Percentiles rank a stretch among this genome's conserved stretches.
These are phyloP conservation scores for Myodes glareolus DNA, from an alignment of 2,113 vertebrate species.

Conservation along the genomic window DNA sequence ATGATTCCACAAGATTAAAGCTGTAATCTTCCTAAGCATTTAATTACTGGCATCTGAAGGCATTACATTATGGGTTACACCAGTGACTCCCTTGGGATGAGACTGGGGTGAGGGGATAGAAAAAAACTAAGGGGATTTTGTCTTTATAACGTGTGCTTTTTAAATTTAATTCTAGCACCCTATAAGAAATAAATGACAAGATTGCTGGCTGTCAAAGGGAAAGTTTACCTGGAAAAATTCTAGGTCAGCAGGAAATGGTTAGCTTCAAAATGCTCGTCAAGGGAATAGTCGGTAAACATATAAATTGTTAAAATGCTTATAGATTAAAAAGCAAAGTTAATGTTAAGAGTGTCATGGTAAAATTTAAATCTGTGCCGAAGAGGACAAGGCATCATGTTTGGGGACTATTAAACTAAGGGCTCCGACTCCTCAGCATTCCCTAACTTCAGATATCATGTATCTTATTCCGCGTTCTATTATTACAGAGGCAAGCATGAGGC, in stretches of 20 bases:
- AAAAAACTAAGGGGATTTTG: constrained; percentile 58
- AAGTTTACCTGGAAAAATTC: background rate
- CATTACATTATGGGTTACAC: constrained; percentile 60
- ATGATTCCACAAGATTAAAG: constrained; percentile 26
- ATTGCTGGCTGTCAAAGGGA: constrained; percentile 26
- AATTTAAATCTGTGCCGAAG: constrained; percentile 37
- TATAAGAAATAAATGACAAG: constrained; percentile 62
- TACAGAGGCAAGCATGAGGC: background rate
- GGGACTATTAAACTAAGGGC: constrained; percentile 1
- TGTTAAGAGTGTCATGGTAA: background rate
- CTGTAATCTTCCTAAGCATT: constrained; percentile 72
- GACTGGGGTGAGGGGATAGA: background rate
- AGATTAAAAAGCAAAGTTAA: constrained; percentile 47
- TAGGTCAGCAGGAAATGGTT: constrained; percentile 44
- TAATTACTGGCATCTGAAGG: constrained; percentile 66
- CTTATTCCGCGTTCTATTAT: background rate
- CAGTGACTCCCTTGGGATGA: constrained; percentile 15
- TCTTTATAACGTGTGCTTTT: constrained; percentile 50
- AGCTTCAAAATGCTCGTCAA: constrained; percentile 46
- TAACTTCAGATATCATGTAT: background rate
- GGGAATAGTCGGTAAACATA: background rate
- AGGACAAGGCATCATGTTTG: constrained; percentile 3
- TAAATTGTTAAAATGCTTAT: constrained; percentile 19
- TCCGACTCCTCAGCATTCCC: background rate
- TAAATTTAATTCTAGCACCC: constrained; percentile 46